phyloP scores from a whole-genome alignment of 2,888 invertebrate species.

The Hydrotaea cyrtoneurina region DNA sequence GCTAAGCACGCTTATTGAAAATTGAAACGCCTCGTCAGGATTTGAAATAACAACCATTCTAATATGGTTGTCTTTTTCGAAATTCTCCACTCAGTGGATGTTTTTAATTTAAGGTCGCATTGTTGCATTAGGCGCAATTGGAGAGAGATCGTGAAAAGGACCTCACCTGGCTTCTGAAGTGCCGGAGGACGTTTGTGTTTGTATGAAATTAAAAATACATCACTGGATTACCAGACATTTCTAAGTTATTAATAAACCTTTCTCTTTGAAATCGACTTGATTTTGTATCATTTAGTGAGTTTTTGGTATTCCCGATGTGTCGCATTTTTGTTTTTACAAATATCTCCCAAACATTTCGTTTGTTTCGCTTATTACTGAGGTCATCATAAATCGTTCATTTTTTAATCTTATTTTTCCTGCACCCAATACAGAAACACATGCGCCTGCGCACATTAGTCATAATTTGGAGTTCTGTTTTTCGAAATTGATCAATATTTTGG shows the following conservation, averaged over 20 bases:
- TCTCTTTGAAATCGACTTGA: too few species aligned
- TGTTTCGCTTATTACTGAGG: slow-evolving; percentile 43
- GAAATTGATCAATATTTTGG: not conserved
- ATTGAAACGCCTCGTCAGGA: slow-evolving; percentile 63
- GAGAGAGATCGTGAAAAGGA: not conserved
- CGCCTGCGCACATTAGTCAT: slow-evolving; percentile 41
- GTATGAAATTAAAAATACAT: too few species aligned
- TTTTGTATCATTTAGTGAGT: too few species aligned
- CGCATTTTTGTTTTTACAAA: too few species aligned
- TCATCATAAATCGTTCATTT: slow-evolving; percentile 36
- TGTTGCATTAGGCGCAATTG: not conserved
- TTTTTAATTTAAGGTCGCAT: slow-evolving; percentile 19
- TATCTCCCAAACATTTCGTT: too few species aligned
- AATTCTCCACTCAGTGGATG: not conserved
- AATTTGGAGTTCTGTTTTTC: not conserved
- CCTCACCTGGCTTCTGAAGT: slow-evolving; percentile 35
- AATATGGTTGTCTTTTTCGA: slow-evolving; percentile 42
- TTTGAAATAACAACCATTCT: slow-evolving; percentile 35
- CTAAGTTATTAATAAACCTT: too few species aligned
- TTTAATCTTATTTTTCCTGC: slow-evolving; percentile 29
- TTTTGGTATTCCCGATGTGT: too few species aligned
- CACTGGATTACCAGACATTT: too few species aligned
- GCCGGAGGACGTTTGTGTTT: too few species aligned
- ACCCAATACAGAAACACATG: not conserved
- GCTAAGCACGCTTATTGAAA: slow-evolving; percentile 63